Percentiles rank a stretch among this genome's conserved stretches.
These are phyloP conservation scores for Prosopocoilus inquinatus DNA, from an alignment of 2,888 invertebrate genomes.

Conservation along the genomic window DNA sequence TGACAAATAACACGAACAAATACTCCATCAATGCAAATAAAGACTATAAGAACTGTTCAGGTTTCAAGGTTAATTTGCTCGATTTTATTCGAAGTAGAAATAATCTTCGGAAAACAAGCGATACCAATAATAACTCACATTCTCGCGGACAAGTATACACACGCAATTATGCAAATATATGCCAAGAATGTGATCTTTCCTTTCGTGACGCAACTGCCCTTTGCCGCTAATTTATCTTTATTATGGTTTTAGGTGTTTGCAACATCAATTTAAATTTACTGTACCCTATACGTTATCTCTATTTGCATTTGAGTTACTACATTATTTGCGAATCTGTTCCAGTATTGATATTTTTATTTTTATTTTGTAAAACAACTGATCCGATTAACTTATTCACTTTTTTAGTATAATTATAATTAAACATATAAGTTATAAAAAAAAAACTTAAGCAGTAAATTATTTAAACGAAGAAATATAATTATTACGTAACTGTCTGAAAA, in stretches of 20 bases:
- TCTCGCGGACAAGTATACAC: conserved; percentile 13
- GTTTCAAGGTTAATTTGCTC: no score
- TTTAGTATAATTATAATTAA: no score
- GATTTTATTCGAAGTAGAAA: background rate
- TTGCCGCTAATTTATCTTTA: conserved; percentile 24
- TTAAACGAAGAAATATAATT: no score
- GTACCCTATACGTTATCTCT: background rate
- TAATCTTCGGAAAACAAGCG: conserved; percentile 6
- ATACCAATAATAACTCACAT: conserved; percentile 11
- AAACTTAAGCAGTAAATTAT: no score
- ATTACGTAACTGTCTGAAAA: no score
- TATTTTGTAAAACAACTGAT: no score
- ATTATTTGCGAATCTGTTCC: background rate
- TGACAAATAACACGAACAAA: no score
- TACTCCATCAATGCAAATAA: no score
- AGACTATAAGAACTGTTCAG: no score
- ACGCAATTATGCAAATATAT: conserved; percentile 27
- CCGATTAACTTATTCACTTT: no score
- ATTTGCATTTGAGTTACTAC: background rate
- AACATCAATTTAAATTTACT: background rate
- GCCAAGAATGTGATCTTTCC: conserved; percentile 27
- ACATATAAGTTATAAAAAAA: no score
- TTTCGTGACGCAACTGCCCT: conserved; percentile 26
- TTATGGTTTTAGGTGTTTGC: conserved; percentile 6
- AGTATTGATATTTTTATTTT: no score